Evolutionary conservation across 2,888 invertebrate genomes (phyloP), one percentile per base, ranked within the genome.

Genomic region (Athalia circularis): DNA sequence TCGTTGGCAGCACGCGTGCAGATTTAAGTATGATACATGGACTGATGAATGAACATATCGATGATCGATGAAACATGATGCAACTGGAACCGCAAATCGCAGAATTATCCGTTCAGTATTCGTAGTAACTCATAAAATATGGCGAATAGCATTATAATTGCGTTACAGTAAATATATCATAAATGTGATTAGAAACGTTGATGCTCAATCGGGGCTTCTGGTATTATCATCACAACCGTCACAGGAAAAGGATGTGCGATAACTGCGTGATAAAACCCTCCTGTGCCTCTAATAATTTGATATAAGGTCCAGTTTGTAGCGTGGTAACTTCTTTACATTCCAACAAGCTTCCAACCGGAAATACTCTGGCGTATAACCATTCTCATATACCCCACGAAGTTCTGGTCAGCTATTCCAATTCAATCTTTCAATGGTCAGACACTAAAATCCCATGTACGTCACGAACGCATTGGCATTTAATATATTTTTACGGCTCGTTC

Each of bases 191-290:
- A 52, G 15, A 65, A 65, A 52, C 43, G 68, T 54, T 68, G 68
- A 68, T 72, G 59, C 72, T 9, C 29, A 29, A 29, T 29, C 45
- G 59, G 13, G 59, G 59, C 57, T 72, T 45, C 72, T 45, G 2
- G 59, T 47, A 47, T 45, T 72, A 70, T 70, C 62, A 47, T 82
- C 79, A 76, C 67, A 43, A 78, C 47, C 54, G 48, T 13, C 52
- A 76, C 80, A 86, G 87, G 86, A 87, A 87, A 83, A 86, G 87
- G 87, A 87, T 86, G 85, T 82, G 13, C 75, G 85, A 86, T 87
- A 87, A 83, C 59, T 29, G 59, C 45, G 59, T 45, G 72, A 72
- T 72, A 72, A 7, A 29, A 29, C 29, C 29, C 29, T 29, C 29
- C 29, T 29, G 29, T 2, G 29, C 29, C 45, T 15, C 13, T 57